Base-by-base conservation (phyloP, 2,113 vertebrate genomes). In the Thunnus maccoyii region DNA sequence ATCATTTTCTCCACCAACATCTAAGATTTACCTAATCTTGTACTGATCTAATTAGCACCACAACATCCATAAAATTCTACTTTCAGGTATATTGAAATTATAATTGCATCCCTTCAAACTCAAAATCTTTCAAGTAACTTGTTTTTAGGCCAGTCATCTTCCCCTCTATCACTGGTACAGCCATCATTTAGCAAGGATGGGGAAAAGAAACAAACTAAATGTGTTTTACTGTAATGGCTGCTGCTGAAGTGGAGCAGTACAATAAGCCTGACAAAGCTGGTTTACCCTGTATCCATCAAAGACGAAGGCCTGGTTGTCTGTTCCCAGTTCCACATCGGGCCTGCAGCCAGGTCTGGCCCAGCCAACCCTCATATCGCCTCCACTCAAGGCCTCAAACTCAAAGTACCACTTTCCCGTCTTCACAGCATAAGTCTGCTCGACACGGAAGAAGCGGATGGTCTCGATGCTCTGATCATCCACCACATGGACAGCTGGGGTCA, bases 391-490 rank as follows among this genome's bases (percentile, higher is more conserved):
- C 90, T 99, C 98, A 91, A 99, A 99, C 88, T 99, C 98, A 93
- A 98, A 99, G 92, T 99, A 99, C 98, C 98, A 99, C 90, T 97
- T 98, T 65, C 98, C 98, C 7, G 95, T 95, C 86, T 94, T 96
- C 77, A 99, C 96, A 0, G 98, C 97, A 0, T 98, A 99, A 13
- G 97, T 97, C 71, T 95, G 94, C 76, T 99, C 97, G 79, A 97
- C 97, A 47, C 98, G 96, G 94, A 99, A 99, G 91, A 98, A 97
- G 11, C 98, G 96, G 78, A 97, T 96, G 81, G 97, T 98, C 89
- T 99, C 97, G 0, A 98, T 89, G 89, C 95, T 96, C 88, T 97
- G 87, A 92, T 95, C 95, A 78, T 97, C 96, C 65, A 91, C 17
- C 32, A 91, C 80, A 66, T 97, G 97, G 85, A 95, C 92, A 80